Percentiles rank a stretch among this genome's conserved stretches.
Evolutionary conservation across 2,113 vertebrate species (phyloP).

Genomic region (Zosterops lateralis): DNA sequence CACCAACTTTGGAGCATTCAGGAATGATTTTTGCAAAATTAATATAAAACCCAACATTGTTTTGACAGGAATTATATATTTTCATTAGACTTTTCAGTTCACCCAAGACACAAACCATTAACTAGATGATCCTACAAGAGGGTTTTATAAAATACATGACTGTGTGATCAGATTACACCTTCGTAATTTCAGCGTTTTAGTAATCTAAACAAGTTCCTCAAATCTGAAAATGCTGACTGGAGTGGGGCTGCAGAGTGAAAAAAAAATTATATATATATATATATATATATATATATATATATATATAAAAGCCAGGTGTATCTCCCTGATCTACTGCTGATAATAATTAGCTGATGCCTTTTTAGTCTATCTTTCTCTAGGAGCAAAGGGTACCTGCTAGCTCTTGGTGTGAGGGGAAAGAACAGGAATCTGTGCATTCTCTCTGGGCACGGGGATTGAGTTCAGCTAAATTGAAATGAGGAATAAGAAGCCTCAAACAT

Average conservation of each 20-base stretch:
- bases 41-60: neutral
- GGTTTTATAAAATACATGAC: neutral
- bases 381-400: neutral
- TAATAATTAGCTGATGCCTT: neutral
- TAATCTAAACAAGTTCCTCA: neutral
- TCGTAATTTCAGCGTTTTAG: neutral
- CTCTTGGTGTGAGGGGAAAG: neutral
- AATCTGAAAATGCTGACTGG: neutral
- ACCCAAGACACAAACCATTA: neutral
- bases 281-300: no score
- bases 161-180: neutral
- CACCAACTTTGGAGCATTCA: neutral
- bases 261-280: no score
- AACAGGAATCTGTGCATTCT: neutral
- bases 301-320: neutral
- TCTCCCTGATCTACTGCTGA: neutral
- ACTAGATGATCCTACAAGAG: neutral
- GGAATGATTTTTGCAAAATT: neutral
- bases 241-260: neutral
- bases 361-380: neutral
- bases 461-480: neutral
- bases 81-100: neutral
- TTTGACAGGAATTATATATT: neutral
- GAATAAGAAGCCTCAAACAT: neutral
- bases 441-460: neutral